Evolutionary conservation across 2,797 vertebrate genomes (phyloP), one percentile per base, ranked within the genome.

Genomic region (Falco cherrug): DNA sequence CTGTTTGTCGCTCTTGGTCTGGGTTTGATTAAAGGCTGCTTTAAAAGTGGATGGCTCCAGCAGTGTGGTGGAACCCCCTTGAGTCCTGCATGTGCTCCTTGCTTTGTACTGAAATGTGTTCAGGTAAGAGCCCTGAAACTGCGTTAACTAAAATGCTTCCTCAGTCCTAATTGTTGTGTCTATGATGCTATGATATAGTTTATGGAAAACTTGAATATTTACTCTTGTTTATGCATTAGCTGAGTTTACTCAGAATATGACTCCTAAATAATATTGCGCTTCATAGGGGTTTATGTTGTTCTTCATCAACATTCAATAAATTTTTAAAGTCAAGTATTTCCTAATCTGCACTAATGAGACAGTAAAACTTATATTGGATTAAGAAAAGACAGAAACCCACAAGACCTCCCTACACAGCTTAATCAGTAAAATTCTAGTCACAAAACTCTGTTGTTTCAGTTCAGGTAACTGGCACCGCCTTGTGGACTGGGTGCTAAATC

Each of bases 301-400:
- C 59, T 94, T 92, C 61, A 81, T 92, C 84, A 92, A 47, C 59
- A 43, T 93, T 90, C 71, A 90, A 90, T 95, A 89, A 61, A 84
- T 94, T 95, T 84, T 87, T 90, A 35, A 93, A 95, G 45, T 85
- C 82, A 96, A 83, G 43, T 61, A n/a, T 95, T 77, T 94, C 80
- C 78, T 97, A 96, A 94, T 90, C 92, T 83, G 63, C 77, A 92
- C 73, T 79, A 96, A 80, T 68, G 81, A 95, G 77, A 39, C 79
- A 45, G 78, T 90, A 92, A 96, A 97, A 91, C 20, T 67, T 80
- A 53, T 47, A 61, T n/a, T 94, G 81, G 69, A 73, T 97, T 95
- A 93, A 95, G 47, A 53, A 81, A 88, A 87, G 71, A 51, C 7
- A 21, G 64, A 65, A 70, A 87, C 41, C 43, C 57, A 15, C 31